Evolutionary conservation across 2,888 invertebrate species (phyloP), one percentile per base, ranked within the genome.

Genomic region (Pollenia labialis): DNA sequence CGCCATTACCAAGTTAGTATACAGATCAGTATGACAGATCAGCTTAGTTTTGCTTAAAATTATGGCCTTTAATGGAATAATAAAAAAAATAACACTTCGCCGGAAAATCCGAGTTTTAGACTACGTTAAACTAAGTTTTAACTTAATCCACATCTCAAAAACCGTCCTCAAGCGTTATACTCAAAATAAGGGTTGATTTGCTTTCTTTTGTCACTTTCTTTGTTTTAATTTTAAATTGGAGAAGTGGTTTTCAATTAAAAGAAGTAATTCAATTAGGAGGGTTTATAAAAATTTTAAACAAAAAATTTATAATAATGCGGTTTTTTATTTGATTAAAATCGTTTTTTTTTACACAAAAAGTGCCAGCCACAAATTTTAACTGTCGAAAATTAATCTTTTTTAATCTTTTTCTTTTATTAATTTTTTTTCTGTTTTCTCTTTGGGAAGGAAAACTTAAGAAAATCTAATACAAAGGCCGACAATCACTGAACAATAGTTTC

Each of bases 361-460:
- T n/a, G 40, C 40, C 3, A 60, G 56, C 18, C 69, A 80, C 80
- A 69, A 60, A 69, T 71, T 72, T 85, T 85, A 85, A 80, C 85
- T 75, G 74, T 56, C 62, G n/a, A 44, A 46, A 42, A 72, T 18
- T 50, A 48, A 66, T 64, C 14, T 60, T 16, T 40, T 12, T 40
- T 23, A 64, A 32, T 11, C 48, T 18, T 52, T 50, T 16, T 64
- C 54, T 71, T 60, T 10, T 71, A 3, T 10, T 14, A 48, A 23
- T 18, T 14, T 18, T 54, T 18, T 12, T 23, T 58, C 14, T 44
- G 10, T 6, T 58, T 69, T 79, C 56, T 10, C 18, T 68, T 52
- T 66, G 14, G 32, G 1, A 16, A 12, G n/a, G 32, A 56, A 46
- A 32, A 23, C 10, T 62, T 52, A 40, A 60, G 46, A 23, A 12